Evolutionary conservation across 1,140 invertebrate species (phyloP).

Genomic region (Microplitis demolitor): DNA sequence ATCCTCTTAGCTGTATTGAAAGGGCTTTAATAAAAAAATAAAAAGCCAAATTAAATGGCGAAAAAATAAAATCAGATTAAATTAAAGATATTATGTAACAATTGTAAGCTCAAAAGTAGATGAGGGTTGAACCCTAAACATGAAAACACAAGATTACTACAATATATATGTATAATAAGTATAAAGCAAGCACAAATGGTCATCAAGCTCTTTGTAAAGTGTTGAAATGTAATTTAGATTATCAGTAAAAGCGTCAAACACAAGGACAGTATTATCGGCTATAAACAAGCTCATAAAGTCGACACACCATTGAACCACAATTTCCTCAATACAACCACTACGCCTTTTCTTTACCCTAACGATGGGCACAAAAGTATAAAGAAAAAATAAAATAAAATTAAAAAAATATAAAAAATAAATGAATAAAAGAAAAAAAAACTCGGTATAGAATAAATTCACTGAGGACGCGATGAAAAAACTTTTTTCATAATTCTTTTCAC

Average conservation of each 20-base stretch:
- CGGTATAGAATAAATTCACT: slow-evolving; percentile 8
- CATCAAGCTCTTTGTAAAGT: slow-evolving; percentile 25
- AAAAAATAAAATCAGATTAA: too few species aligned
- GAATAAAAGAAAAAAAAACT: neutral
- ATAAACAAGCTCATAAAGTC: slow-evolving; percentile 24
- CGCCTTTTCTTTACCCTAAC: neutral
- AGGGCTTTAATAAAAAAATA: too few species aligned
- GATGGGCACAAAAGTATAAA: neutral
- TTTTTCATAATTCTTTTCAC: slow-evolving; percentile 15
- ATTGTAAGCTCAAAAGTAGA: too few species aligned
- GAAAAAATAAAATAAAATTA: neutral
- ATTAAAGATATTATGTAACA: too few species aligned
- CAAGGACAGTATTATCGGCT: slow-evolving; percentile 18
- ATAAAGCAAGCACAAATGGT: neutral
- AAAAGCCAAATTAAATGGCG: too few species aligned
- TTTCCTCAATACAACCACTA: neutral
- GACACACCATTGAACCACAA: neutral
- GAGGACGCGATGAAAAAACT: slow-evolving; percentile 13
- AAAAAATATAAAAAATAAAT: neutral
- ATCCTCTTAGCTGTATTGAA: too few species aligned
- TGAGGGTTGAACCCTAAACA: too few species aligned
- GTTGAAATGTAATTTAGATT: slow-evolving; percentile 34
- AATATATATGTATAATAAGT: neutral
- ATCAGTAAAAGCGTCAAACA: slow-evolving; percentile 27
- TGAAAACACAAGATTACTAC: too few species aligned